These are phyloP conservation scores for Neoniphon sammara DNA, from an alignment of 2,797 vertebrate genomes.

Conservation along the genomic window DNA sequence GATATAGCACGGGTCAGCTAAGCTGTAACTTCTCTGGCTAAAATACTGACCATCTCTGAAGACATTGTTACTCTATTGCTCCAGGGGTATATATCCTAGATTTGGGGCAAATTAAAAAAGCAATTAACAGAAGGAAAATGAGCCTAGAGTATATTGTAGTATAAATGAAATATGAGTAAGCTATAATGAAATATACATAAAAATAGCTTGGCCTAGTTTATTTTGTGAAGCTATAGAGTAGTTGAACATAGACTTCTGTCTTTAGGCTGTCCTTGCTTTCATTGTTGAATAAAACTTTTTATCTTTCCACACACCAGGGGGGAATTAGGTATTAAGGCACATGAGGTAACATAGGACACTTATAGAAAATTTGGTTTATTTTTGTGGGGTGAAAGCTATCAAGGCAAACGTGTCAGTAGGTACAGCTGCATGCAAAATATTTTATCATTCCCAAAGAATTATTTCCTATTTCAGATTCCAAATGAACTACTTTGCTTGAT, in stretches of 20 bases:
- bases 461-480: not conserved
- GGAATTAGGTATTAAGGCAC: not conserved
- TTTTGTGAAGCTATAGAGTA: constrained; percentile 23
- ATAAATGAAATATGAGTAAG: constrained; percentile 66
- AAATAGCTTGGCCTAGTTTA: constrained; percentile 61
- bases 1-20: constrained; percentile 53
- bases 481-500: not conserved
- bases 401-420: too few species aligned
- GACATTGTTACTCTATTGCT: constrained; percentile 11
- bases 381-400: not conserved
- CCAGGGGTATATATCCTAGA: constrained; percentile 35
- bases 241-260: constrained; percentile 13
- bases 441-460: not conserved
- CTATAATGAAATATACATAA: constrained; percentile 64
- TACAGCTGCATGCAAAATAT: too few species aligned
- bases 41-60: constrained; percentile 54
- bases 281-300: constrained; percentile 18
- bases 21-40: constrained; percentile 47
- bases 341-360: not conserved
- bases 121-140: constrained; percentile 51
- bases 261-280: constrained; percentile 27
- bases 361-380: not conserved
- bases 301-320: constrained; percentile 2
- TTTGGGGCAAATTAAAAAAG: constrained; percentile 52
- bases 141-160: constrained; percentile 45